A percentile compares a stretch with the other conserved stretches of the same genome.
These are phyloP conservation scores for Standfussiana lucernea DNA, from an alignment of 2,888 invertebrate species.

Conservation along the genomic window DNA sequence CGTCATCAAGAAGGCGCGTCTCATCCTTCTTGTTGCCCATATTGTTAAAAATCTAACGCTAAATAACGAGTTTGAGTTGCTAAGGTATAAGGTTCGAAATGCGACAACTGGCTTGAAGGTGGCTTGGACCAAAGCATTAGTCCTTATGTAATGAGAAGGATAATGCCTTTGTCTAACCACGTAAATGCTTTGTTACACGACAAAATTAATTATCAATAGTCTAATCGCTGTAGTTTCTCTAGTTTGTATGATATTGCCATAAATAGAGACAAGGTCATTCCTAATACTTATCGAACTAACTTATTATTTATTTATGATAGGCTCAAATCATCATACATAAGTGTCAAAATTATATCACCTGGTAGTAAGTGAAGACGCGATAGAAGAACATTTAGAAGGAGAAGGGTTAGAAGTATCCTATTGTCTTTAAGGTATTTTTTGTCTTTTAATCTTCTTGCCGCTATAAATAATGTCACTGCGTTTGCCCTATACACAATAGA, in stretches of 20 bases:
- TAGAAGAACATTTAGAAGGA: background rate
- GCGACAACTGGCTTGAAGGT: background rate
- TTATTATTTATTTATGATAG: background rate
- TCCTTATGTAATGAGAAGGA: background rate
- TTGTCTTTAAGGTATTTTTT: background rate
- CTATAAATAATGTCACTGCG: background rate
- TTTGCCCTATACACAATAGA: background rate
- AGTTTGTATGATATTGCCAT: background rate
- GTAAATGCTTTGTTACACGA: background rate
- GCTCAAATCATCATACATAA: no score
- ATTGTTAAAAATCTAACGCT: constrained; percentile 57
- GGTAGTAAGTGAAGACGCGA: background rate
- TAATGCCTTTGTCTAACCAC: constrained; percentile 1
- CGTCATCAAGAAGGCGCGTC: constrained; percentile 84
- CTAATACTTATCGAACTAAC: background rate
- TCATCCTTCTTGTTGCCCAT: constrained; percentile 62
- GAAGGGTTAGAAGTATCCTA: background rate
- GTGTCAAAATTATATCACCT: background rate
- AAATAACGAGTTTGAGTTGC: background rate
- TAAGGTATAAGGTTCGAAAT: background rate
- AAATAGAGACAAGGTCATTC: background rate
- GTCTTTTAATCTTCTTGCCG: background rate
- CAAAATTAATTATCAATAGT: background rate
- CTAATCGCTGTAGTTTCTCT: background rate
- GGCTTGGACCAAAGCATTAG: background rate